Percentiles rank a stretch among this genome's conserved stretches.
phyloP scores from a whole-genome alignment of 2,888 invertebrate species.

The Campoplex capitator region DNA sequence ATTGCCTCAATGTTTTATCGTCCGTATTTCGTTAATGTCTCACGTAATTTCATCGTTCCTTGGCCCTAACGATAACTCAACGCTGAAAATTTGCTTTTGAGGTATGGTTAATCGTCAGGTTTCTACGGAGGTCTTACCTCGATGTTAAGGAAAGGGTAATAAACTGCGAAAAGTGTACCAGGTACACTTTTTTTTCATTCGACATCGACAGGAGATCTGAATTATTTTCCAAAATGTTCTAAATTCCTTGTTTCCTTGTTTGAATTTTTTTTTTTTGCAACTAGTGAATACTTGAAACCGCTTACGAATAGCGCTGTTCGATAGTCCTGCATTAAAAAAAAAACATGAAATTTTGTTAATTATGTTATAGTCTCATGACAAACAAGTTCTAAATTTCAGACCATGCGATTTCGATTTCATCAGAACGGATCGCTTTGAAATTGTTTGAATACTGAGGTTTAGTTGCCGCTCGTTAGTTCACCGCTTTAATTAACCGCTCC shows the following conservation, averaged over 20 bases:
- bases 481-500: not conserved
- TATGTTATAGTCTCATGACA: not conserved
- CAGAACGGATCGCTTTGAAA: not conserved
- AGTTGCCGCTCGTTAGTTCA: not conserved
- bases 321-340: not conserved
- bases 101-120: not conserved
- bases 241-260: not conserved
- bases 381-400: too few species aligned
- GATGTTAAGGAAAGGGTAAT: not conserved
- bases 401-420: too few species aligned
- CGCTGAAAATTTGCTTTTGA: not conserved
- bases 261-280: too few species aligned
- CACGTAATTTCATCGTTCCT: not conserved
- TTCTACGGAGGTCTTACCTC: not conserved
- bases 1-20: not conserved
- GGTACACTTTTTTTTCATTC: not conserved
- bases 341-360: not conserved
- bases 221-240: not conserved
- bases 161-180: not conserved
- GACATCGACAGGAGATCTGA: not conserved
- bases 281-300: too few species aligned
- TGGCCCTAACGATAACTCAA: not conserved
- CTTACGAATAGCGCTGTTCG: not conserved
- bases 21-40: not conserved
- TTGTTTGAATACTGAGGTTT: not conserved